These are phyloP conservation scores for Sphaerolaimus hirsutus DNA, from an alignment of 2,888 invertebrate species.

Conservation along the genomic window DNA sequence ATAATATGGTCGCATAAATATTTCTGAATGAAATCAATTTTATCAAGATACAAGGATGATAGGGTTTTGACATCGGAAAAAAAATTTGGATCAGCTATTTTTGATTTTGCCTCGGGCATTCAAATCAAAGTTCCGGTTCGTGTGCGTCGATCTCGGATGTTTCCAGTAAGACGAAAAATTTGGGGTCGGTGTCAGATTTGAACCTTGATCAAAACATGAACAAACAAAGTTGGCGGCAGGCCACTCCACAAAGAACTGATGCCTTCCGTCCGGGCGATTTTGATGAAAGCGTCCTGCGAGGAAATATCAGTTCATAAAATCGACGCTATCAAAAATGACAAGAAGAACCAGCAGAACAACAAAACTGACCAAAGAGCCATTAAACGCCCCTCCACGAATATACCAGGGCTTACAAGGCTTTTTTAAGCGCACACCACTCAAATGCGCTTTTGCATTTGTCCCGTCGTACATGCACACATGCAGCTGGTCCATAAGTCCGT, in stretches of 20 bases:
- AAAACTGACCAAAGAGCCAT: slow-evolving; percentile 35
- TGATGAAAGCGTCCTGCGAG: slow-evolving; percentile 68
- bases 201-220: no score
- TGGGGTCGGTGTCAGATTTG: no score
- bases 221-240: slow-evolving; percentile 61
- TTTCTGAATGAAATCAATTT: no score
- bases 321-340: neutral
- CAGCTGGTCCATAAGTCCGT: slow-evolving; percentile 92
- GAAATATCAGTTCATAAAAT: neutral
- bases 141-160: slow-evolving; percentile 8
- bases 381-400: slow-evolving; percentile 41
- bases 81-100: no score
- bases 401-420: slow-evolving; percentile 34
- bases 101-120: no score
- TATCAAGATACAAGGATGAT: no score
- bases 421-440: neutral
- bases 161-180: no score
- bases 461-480: slow-evolving; percentile 42
- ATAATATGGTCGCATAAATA: no score
- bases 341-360: neutral
- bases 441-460: slow-evolving; percentile 1
- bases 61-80: no score
- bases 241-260: slow-evolving; percentile 81
- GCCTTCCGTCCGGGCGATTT: slow-evolving; percentile 71
- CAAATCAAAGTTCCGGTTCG: neutral